Conservation (phyloP, 2,113 vertebrate species). For the Eulemur macaco region DNA sequence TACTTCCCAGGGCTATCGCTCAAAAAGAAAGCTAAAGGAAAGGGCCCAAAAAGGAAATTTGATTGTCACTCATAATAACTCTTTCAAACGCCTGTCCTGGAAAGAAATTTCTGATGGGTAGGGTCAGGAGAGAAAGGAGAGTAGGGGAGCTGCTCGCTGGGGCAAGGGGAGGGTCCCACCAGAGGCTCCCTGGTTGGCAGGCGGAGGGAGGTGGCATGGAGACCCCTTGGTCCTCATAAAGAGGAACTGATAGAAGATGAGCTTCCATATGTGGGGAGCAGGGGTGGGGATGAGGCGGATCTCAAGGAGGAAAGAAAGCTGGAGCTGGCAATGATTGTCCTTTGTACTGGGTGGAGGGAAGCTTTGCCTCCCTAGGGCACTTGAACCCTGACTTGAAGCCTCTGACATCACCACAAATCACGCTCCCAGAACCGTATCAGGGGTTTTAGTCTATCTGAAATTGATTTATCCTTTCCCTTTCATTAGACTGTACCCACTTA, state of each 20-base stretch:
- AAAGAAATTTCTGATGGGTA: not conserved
- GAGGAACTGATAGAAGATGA: not conserved
- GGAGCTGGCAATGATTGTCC: not conserved
- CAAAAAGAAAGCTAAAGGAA: not conserved
- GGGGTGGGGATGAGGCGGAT: not conserved
- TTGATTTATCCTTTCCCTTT: not conserved
- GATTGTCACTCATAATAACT: not conserved
- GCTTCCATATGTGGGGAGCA: not conserved
- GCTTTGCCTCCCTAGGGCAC: not conserved
- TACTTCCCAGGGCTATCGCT: not conserved
- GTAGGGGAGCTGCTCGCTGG: not conserved
- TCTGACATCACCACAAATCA: not conserved
- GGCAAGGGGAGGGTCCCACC: rapidly evolving
- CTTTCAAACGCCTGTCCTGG: not conserved
- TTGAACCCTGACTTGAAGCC: not conserved
- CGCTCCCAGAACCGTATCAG: rapidly evolving
- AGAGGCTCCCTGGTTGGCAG: not conserved
- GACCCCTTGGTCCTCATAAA: not conserved
- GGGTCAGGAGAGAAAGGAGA: not conserved
- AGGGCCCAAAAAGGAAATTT: not conserved
- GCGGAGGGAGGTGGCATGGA: not conserved
- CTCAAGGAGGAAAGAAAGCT: not conserved
- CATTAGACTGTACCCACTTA: not conserved
- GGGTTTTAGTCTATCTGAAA: not conserved
- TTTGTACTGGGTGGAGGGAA: not conserved